These are phyloP conservation scores for Cyrtonyx montezumae DNA, from an alignment of 2,113 vertebrate genomes.

Conservation along the genomic window DNA sequence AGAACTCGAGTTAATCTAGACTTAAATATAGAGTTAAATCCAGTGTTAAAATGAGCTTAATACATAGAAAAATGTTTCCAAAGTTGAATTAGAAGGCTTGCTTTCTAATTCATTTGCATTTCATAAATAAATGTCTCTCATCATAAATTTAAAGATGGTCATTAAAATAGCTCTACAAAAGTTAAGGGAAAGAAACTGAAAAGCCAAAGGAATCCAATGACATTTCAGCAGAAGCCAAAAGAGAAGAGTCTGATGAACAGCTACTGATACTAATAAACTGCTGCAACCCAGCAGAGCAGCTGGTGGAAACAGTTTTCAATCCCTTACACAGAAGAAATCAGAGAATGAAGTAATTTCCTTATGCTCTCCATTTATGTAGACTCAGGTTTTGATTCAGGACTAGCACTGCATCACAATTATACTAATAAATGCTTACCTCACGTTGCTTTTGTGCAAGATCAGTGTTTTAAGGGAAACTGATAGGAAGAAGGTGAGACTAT, in stretches of 20 bases:
- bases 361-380: not conserved
- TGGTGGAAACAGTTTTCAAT: not conserved
- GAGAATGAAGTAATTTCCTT: not conserved
- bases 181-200: not conserved
- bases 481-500: not conserved
- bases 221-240: not conserved
- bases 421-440: not conserved
- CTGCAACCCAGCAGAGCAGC: not conserved
- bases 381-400: not conserved
- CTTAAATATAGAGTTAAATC: not conserved
- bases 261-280: not conserved
- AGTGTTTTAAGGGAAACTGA: not conserved
- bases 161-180: not conserved
- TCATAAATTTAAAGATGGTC: not conserved
- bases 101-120: too few relatives aligned
- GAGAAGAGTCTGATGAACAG: not conserved
- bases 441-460: not conserved
- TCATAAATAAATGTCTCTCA: not conserved
- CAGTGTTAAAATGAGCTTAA: not conserved
- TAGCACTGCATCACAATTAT: not conserved
- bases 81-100: not conserved
- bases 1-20: not conserved
- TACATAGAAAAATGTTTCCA: not conserved
- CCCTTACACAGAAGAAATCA: not conserved
- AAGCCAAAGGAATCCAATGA: accelerated